Conservation (phyloP, 2,113 vertebrate genomes). For the Cyphomyrus plagiostoma region DNA sequence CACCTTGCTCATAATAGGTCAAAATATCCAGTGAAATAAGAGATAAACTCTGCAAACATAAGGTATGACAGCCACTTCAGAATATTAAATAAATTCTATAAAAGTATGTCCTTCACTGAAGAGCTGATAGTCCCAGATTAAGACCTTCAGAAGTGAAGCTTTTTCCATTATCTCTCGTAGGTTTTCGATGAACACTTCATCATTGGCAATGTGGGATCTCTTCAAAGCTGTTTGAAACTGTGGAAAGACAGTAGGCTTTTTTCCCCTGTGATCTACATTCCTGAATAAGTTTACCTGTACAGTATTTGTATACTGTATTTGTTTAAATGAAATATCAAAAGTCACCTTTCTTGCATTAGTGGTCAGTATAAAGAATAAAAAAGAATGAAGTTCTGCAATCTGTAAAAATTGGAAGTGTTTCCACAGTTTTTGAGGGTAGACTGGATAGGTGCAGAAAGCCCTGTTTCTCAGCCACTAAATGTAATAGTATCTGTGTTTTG, state of each 20-base stretch:
- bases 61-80: not conserved
- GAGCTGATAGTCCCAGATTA: not conserved
- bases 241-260: not conserved
- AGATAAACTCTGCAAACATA: not conserved
- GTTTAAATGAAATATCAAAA: not conserved
- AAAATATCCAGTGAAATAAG: not conserved
- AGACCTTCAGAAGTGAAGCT: not conserved
- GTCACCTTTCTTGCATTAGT: not conserved
- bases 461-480: not conserved
- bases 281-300: not conserved
- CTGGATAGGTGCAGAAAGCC: not conserved
- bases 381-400: not conserved
- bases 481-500: not conserved
- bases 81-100: not conserved
- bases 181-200: not conserved
- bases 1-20: not conserved
- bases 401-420: not conserved
- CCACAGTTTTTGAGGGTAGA: not conserved
- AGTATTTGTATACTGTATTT: not conserved
- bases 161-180: not conserved
- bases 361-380: not conserved
- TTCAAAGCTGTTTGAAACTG: not conserved
- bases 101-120: not conserved
- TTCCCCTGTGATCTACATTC: not conserved
- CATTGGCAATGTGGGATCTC: not conserved